Conservation (phyloP, 1,140 invertebrate genomes). For the Antheraea mylitta region DNA sequence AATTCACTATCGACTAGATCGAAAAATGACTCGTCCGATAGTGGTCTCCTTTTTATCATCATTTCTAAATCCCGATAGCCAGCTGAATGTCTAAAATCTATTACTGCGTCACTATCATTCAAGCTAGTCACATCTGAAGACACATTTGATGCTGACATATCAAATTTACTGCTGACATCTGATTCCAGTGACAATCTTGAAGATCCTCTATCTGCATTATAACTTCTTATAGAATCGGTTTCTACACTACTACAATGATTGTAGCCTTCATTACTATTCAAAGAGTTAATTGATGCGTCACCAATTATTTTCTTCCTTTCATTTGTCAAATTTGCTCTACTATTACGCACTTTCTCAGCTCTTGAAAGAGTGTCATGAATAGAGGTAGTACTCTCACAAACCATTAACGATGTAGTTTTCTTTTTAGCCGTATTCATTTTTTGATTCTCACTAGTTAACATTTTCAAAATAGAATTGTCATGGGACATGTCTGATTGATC, state of each 20-base stretch:
- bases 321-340: slow-evolving; percentile 65
- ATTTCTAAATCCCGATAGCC: slow-evolving; percentile 79
- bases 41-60: slow-evolving; percentile 84
- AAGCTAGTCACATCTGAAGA: slow-evolving; percentile 66
- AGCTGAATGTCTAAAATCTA: slow-evolving; percentile 77
- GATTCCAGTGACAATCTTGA: slow-evolving; percentile 74
- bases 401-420: slow-evolving; percentile 76
- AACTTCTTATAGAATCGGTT: slow-evolving; percentile 71
- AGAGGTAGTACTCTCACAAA: slow-evolving; percentile 74
- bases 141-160: slow-evolving; percentile 59
- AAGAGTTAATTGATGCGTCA: slow-evolving; percentile 40
- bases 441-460: slow-evolving; percentile 70
- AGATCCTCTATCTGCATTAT: slow-evolving; percentile 71
- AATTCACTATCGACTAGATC: slow-evolving; percentile 82
- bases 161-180: slow-evolving; percentile 75
- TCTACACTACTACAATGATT: slow-evolving; percentile 61
- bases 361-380: slow-evolving; percentile 77
- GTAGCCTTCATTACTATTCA: slow-evolving; percentile 62
- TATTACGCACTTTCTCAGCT: slow-evolving; percentile 73
- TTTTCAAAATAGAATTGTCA: slow-evolving; percentile 73
- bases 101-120: slow-evolving; percentile 58
- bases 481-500: slow-evolving; percentile 69
- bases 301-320: slow-evolving; percentile 48
- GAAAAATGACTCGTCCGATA: slow-evolving; percentile 83
- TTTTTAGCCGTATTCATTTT: slow-evolving; percentile 66